Base-by-base conservation (phyloP, 2,113 vertebrate species). In the Calidris pygmaea region DNA sequence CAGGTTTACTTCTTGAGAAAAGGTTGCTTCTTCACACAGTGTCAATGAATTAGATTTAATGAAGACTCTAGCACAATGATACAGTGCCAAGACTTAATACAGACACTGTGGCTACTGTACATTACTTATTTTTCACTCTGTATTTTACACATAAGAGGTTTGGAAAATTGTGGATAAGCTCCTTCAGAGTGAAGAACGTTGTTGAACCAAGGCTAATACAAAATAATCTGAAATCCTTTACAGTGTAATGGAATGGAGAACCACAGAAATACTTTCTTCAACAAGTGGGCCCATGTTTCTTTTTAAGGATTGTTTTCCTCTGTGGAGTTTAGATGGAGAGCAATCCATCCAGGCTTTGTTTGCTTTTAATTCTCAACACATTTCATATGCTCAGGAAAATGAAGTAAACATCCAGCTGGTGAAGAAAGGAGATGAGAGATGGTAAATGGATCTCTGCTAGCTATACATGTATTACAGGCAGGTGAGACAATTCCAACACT, bases 21-120 rank as follows among this genome's bases (percentile, higher is more conserved):
- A 72, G 67, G 79, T 55, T 88, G 19, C 22, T 92, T 87, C 75
- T 77, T 50, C 26, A 24, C 5, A 12, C 11, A 63, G 60, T 41
- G 82, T 84, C 63, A 84, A 52, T 89, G 60, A 87, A 87, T 96
- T 95, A 94, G 50, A 60, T 93, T 91, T 95, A 97, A 89, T 76
- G 85, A 89, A 68, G 41, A 89, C 10, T n/a, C 65, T 85, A 85
- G 55, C 45, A 93, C 89, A 90, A 70, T 60, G 53, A 79, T 37
- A 62, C 39, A 70, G 10, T 72, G 41, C 55, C 45, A 88, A 88
- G 58, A 50, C 37, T 79, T 85, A 63, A 48, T 85, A 29, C 27
- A 65, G 41, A 55, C 37, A 72, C 34, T 37, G 41, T 24, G 71
- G 47, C 22, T 93, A 55, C 52, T 34, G 10, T 45, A 50, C 0